These are phyloP conservation scores for Drosophila mauritiana DNA, from an alignment of 1,140 invertebrate genomes.

Conservation along the genomic window DNA sequence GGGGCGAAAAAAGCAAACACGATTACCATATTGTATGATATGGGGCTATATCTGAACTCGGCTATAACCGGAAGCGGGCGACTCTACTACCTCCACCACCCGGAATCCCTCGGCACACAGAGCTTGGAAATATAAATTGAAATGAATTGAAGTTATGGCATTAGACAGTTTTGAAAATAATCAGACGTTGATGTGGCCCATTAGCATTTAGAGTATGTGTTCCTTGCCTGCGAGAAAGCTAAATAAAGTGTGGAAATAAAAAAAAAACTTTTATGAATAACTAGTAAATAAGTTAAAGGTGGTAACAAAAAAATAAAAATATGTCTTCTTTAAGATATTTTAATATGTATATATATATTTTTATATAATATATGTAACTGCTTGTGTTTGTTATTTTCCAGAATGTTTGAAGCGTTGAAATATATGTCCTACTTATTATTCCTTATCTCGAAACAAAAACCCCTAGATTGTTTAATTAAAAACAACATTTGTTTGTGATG, in stretches of 20 bases:
- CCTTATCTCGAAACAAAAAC: not conserved
- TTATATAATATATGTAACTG: not conserved
- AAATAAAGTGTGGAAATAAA: not conserved
- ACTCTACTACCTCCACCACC: constrained; percentile 4
- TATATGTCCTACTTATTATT: too few relatives aligned
- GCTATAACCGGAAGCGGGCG: constrained; percentile 64
- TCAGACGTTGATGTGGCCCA: constrained; percentile 67
- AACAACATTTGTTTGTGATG: not conserved
- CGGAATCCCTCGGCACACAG: constrained; percentile 46
- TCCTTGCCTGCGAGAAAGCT: not conserved
- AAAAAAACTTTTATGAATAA: too few relatives aligned
- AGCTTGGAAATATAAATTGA: constrained; percentile 78
- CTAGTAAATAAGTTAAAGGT: too few relatives aligned
- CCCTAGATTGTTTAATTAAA: not conserved
- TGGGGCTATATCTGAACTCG: constrained; percentile 53
- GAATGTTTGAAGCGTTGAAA: not conserved
- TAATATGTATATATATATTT: too few relatives aligned
- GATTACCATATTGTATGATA: constrained; percentile 83
- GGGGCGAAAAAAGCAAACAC: constrained; percentile 60
- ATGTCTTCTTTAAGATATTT: too few relatives aligned
- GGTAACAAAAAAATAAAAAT: too few relatives aligned
- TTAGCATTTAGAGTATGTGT: constrained; percentile 84
- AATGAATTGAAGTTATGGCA: constrained; percentile 83
- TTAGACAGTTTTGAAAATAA: constrained; percentile 79
- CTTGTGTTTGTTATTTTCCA: not conserved